Evolutionary conservation across 2,113 vertebrate species (phyloP).

Genomic region (Pollimyrus isidori): DNA sequence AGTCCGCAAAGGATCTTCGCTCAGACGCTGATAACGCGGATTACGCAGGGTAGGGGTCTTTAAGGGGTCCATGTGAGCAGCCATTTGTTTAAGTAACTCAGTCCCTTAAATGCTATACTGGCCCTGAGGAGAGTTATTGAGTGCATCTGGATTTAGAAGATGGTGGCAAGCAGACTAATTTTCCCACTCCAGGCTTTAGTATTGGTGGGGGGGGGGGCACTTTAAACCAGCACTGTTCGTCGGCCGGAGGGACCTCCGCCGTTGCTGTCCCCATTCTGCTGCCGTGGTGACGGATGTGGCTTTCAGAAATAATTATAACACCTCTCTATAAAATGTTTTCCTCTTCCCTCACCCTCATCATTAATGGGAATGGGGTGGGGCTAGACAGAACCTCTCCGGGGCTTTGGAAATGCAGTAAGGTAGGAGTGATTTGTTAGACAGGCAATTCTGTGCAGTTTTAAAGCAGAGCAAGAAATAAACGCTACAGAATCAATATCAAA

Average conservation of each 20-base stretch:
- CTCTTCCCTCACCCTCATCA: conserved; percentile 26
- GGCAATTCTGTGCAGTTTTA: conserved; percentile 45
- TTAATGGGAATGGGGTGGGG: conserved; percentile 18
- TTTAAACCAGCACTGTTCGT: neutral
- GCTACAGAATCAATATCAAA: conserved; percentile 56
- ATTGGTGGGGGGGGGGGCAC: no score
- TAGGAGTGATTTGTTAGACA: conserved; percentile 46
- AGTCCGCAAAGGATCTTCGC: neutral
- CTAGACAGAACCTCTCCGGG: conserved; percentile 19
- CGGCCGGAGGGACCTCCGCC: neutral
- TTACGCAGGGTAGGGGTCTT: neutral
- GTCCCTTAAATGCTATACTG: neutral
- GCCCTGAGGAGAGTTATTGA: neutral
- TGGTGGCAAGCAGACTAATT: neutral
- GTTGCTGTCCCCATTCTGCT: neutral
- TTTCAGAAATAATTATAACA: conserved; percentile 22
- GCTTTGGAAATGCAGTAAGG: conserved; percentile 31
- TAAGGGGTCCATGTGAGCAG: neutral
- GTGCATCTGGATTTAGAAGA: neutral
- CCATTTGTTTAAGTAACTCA: neutral
- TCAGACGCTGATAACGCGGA: neutral
- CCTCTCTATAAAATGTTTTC: conserved; percentile 17
- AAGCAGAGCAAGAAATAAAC: conserved; percentile 49
- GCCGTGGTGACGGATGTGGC: conserved; percentile 15
- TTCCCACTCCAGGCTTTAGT: neutral